Percentiles rank a stretch among this genome's conserved stretches.
These are phyloP conservation scores for Porites divaricata DNA, from an alignment of 92 coral and sea anemone species.

Conservation along the genomic window DNA sequence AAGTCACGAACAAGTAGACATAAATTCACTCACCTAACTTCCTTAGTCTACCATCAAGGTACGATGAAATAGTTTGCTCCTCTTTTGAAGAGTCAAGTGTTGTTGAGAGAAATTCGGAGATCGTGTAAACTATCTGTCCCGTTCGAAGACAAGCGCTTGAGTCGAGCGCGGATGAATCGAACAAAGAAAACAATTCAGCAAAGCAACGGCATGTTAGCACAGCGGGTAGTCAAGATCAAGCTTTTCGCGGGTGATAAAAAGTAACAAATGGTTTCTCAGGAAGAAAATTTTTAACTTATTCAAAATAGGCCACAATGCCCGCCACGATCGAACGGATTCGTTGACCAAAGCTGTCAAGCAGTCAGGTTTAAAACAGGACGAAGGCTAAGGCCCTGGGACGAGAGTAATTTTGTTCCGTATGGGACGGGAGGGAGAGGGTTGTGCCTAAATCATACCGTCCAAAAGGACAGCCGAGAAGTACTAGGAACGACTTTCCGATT, in stretches of 20 bases:
- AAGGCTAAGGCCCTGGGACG: conserved; percentile 16
- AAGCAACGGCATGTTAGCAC: conserved; percentile 19
- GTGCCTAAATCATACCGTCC: too few species aligned
- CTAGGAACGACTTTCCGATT: too few species aligned
- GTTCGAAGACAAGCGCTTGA: conserved; percentile 53
- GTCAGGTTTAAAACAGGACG: conserved; percentile 43
- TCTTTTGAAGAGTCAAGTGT: conserved; percentile 34
- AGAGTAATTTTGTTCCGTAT: not conserved
- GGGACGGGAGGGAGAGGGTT: conserved; percentile 14
- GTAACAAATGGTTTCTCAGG: not conserved
- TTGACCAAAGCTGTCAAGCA: conserved; percentile 52
- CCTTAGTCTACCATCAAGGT: not conserved
- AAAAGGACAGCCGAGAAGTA: too few species aligned
- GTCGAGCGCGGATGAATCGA: conserved; percentile 26
- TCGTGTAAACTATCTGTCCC: conserved; percentile 39
- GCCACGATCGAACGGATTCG: conserved; percentile 54
- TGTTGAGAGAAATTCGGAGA: conserved; percentile 12
- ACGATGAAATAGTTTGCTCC: not conserved
- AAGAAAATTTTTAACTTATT: conserved; percentile 7
- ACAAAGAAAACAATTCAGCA: conserved; percentile 26
- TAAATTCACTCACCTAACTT: conserved; percentile 12
- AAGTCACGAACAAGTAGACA: not conserved
- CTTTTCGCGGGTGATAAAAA: not conserved
- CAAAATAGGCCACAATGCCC: conserved; percentile 38
- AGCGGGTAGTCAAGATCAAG: not conserved